Conservation (phyloP, 2,113 vertebrate genomes). For the Tragelaphus imberbis region DNA sequence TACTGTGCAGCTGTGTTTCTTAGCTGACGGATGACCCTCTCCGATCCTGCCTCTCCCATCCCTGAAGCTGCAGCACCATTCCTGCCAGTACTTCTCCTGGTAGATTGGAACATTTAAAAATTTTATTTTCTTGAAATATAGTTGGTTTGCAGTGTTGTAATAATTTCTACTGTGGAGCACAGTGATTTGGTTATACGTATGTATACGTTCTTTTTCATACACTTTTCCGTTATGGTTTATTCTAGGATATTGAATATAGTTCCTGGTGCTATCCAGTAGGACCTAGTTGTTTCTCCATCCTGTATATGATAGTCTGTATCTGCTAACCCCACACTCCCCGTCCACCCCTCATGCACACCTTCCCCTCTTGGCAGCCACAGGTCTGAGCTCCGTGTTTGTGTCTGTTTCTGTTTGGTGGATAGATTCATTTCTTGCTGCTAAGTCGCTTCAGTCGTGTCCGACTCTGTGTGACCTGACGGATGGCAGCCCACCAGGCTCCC, state of each 20-base stretch:
- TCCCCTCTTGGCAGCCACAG: not conserved
- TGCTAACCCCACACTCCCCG: not conserved
- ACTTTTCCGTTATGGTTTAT: not conserved
- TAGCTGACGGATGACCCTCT: no score
- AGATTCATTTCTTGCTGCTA: not conserved
- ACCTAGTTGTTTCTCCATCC: not conserved
- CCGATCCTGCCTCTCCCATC: not conserved
- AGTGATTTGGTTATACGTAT: not conserved
- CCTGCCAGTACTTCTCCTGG: accelerated
- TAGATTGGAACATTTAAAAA: accelerated
- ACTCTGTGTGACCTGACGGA: no score
- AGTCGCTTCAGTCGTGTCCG: no score
- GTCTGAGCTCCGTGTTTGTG: not conserved
- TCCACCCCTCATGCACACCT: not conserved
- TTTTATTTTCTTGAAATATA: not conserved
- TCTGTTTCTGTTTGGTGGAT: not conserved
- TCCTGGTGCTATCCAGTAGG: not conserved
- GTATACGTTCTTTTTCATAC: not conserved
- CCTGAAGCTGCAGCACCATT: accelerated
- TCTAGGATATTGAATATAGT: not conserved
- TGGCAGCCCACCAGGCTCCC: no score
- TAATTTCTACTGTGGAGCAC: not conserved
- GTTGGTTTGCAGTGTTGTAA: not conserved
- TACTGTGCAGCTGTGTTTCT: not conserved
- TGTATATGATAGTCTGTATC: not conserved